Percentiles rank a stretch among this genome's conserved stretches.
These are phyloP conservation scores for Delia radicum DNA, from an alignment of 1,140 invertebrate species.

Conservation along the genomic window DNA sequence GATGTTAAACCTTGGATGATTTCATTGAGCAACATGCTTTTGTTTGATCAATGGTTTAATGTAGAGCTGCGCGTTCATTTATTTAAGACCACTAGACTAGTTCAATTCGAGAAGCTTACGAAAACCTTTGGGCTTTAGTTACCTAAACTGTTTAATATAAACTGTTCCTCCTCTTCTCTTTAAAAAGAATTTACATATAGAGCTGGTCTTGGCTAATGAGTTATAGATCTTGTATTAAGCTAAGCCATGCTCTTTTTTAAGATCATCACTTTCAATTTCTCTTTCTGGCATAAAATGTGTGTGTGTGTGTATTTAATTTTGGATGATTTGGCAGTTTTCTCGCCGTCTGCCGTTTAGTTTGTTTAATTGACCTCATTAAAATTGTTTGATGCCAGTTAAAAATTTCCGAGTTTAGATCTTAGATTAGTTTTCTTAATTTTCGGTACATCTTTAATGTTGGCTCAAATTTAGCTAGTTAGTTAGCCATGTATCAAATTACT, in stretches of 20 bases:
- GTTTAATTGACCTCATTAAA: constrained; percentile 29
- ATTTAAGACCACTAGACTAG: neutral
- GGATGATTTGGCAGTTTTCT: neutral
- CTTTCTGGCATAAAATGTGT: neutral
- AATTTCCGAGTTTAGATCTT: neutral
- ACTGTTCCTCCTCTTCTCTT: neutral
- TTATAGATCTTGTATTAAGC: constrained; percentile 12
- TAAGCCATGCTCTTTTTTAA: neutral
- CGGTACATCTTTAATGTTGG: neutral
- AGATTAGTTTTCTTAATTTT: neutral
- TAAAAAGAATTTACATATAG: too few relatives aligned
- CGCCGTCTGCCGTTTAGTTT: neutral
- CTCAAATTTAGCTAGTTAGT: neutral
- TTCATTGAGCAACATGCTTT: constrained; percentile 15
- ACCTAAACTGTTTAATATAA: neutral
- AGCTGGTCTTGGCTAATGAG: neutral
- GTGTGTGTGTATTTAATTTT: neutral
- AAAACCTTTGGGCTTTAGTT: neutral
- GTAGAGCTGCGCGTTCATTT: constrained; percentile 5
- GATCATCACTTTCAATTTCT: constrained; percentile 27
- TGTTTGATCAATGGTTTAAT: constrained; percentile 8
- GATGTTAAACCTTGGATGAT: neutral
- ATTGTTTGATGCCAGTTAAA: constrained; percentile 9
- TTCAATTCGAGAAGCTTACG: neutral
- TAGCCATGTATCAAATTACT: constrained; percentile 5